Base-by-base conservation (phyloP, 2,888 invertebrate species). In the Ophion obscuratus region DNA sequence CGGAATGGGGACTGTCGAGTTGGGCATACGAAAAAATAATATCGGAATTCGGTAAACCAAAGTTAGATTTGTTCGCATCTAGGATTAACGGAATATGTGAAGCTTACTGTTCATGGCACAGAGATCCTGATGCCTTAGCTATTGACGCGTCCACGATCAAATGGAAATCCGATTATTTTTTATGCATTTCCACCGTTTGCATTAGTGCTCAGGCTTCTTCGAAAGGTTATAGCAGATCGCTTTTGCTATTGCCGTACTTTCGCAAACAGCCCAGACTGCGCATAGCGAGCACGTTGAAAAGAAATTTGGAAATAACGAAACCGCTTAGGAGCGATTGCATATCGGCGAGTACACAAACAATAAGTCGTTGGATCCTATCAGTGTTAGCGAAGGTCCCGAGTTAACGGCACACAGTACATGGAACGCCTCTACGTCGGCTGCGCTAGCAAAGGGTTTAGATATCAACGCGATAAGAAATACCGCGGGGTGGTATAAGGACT, bases 131-230 rank as follows among this genome's bases (percentile, higher is more conserved):
- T 5, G 84, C 88, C 9, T 27, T 81, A n/a, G 61, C 76, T 36
- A 81, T 87, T 20, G 85, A 84, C 40, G 84, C 85, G 24, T 84
- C 84, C 78, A 85, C 84, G n/a, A 47, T 87, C 0, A 24, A 64
- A 17, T 87, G 85, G 87, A 78, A 36, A 5, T 61, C 47, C 11
- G 68, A 64, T 53, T 66, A 67, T 53, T 87, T 87, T 86, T 36
- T 81, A 86, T 62, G 86, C 87, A 11, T 88, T 88, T 40, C 86
- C 88, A 10, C 86, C 87, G 11, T 88, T 86, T 17, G 81, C 85
- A 3, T 31, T 87, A 17, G 62, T 81, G 31, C 62, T 84, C 20
- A 64, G 67, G 70, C 53, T 67, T 31, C 47, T 81, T 14, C 66
- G 83, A 74, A 88, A 88, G 40, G 67, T 83, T 17, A 31, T 31